phyloP scores from a whole-genome alignment of 1,140 invertebrate genomes.

The Eulimnadia texana region DNA sequence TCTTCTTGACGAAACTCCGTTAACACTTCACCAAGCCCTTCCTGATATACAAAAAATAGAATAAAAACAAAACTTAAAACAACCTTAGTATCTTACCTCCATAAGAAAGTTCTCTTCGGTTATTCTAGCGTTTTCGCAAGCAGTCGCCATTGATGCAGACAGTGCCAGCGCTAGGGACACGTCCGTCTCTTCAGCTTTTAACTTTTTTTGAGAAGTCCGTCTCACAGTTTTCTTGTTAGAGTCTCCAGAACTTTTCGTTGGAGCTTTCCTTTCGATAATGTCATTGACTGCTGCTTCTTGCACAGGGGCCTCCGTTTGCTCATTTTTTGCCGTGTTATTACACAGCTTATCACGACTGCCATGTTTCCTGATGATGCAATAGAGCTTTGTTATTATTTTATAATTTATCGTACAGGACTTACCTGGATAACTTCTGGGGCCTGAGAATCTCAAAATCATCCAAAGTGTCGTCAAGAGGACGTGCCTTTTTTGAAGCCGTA shows the following conservation, averaged over 20 bases:
- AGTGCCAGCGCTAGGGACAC: slow-evolving; percentile 2
- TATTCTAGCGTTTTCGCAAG: not conserved
- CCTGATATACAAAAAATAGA: not conserved
- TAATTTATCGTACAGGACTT: no score
- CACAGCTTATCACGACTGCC: no score
- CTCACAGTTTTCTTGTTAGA: not conserved
- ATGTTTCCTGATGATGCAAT: no score
- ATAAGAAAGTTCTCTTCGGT: not conserved
- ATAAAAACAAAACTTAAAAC: not conserved
- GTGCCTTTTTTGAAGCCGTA: not conserved
- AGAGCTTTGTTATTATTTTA: no score
- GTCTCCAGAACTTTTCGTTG: not conserved
- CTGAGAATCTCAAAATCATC: not conserved
- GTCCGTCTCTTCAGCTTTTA: not conserved
- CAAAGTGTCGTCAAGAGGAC: not conserved
- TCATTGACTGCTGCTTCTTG: no score
- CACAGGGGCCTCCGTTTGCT: no score
- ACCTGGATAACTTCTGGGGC: no score
- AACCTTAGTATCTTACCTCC: not conserved
- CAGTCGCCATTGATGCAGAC: not conserved
- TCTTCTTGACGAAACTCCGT: not conserved
- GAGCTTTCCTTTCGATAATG: no score
- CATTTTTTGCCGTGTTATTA: no score
- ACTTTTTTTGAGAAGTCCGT: not conserved
- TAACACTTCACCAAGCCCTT: not conserved